phyloP scores from a whole-genome alignment of 2,888 invertebrate species.

The Cheilosia variabilis region DNA sequence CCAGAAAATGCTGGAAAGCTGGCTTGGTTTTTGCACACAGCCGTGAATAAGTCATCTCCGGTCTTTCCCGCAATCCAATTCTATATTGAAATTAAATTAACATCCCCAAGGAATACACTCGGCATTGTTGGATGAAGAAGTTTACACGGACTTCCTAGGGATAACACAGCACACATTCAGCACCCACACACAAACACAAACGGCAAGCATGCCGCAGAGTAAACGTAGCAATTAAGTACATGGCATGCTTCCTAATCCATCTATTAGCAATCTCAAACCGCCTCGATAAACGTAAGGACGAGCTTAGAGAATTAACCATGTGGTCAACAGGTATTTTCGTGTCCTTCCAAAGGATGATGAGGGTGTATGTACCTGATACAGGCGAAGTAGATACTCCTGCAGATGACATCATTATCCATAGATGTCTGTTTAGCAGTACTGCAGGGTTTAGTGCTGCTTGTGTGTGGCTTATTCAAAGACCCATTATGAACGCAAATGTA shows the following conservation, averaged over 20 bases:
- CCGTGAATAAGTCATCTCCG: not conserved
- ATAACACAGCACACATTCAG: not conserved
- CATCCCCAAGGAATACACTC: not conserved
- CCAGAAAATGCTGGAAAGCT: too few relatives aligned
- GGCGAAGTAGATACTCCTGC: not conserved
- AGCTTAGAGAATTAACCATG: slow-evolving; percentile 15
- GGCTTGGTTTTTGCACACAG: too few relatives aligned
- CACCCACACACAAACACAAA: not conserved
- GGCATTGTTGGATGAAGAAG: slow-evolving; percentile 1
- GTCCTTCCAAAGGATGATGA: not conserved
- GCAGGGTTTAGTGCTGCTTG: not conserved
- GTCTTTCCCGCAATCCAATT: slow-evolving; percentile 1
- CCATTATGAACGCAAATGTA: not conserved
- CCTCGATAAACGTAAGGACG: slow-evolving; percentile 16
- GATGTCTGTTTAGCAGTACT: not conserved
- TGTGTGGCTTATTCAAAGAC: not conserved
- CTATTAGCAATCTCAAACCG: slow-evolving; percentile 35
- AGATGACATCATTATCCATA: not conserved
- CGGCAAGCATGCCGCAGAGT: not conserved
- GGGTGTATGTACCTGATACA: not conserved
- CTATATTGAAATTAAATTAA: slow-evolving; percentile 39
- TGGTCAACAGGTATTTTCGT: slow-evolving; percentile 19
- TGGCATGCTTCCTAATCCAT: slow-evolving; percentile 40
- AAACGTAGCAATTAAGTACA: slow-evolving; percentile 39
- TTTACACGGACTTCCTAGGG: slow-evolving; percentile 12